Evolutionary conservation across 2,797 vertebrate species (phyloP).

Genomic region (Myiothlypis chrysogaster): DNA sequence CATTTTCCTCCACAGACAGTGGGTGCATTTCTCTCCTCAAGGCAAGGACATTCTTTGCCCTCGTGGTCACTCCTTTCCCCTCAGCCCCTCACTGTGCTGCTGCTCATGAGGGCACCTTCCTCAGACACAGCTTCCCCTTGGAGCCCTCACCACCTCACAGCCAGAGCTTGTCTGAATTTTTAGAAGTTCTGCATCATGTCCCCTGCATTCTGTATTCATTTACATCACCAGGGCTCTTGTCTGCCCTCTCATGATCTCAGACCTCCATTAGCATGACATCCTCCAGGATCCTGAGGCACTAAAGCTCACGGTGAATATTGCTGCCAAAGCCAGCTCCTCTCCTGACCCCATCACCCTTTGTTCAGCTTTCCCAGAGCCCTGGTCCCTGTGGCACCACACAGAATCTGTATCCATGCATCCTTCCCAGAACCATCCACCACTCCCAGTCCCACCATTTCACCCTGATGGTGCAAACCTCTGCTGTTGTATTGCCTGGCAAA

Average conservation of each 20-base stretch:
- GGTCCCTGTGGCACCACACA: neutral
- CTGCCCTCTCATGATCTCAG: neutral
- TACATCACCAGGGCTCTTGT: neutral
- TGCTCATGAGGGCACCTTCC: neutral
- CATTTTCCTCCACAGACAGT: neutral
- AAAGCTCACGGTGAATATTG: neutral
- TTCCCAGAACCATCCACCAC: neutral
- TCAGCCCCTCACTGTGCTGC: neutral
- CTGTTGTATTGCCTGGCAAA: neutral
- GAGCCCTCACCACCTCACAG: neutral
- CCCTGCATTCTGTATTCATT: neutral
- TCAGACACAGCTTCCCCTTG: neutral
- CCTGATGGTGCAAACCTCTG: neutral
- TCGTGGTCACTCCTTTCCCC: neutral
- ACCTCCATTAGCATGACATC: neutral
- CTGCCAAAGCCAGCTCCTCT: neutral
- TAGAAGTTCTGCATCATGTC: neutral
- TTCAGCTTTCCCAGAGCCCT: neutral
- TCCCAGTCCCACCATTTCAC: neutral
- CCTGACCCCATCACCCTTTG: neutral
- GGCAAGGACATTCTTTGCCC: neutral
- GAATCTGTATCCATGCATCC: fast-evolving
- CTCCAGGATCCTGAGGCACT: neutral
- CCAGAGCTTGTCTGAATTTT: constrained; percentile 5
- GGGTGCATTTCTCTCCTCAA: neutral